A percentile compares a stretch with the other conserved stretches of the same genome.
phyloP scores from a whole-genome alignment of 1,140 invertebrate genomes.

The Lepidostoma basale region DNA sequence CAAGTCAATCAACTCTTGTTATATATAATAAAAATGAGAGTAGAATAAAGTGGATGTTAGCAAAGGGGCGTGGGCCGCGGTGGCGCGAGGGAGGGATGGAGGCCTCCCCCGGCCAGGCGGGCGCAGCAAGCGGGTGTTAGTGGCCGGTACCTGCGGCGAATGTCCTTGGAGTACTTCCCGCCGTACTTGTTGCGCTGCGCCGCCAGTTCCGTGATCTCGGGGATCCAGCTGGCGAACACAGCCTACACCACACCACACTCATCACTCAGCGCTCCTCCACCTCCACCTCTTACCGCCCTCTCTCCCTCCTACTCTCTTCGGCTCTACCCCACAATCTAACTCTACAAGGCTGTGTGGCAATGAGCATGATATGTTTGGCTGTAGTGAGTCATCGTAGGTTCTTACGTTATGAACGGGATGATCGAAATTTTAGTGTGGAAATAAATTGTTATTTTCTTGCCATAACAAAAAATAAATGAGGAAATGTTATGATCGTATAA shows the following conservation, averaged over 20 bases:
- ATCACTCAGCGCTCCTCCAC: not conserved
- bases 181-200: constrained; percentile 97
- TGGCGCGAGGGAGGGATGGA: constrained; percentile 28
- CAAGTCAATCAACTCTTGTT: constrained; percentile 58
- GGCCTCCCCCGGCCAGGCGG: constrained; percentile 57
- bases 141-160: constrained; percentile 90
- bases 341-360: constrained; percentile 47
- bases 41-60: constrained; percentile 44
- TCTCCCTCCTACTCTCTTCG: no score
- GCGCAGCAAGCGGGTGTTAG: constrained; percentile 50
- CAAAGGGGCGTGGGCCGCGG: constrained; percentile 28
- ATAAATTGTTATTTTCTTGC: constrained; percentile 21
- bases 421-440: constrained; percentile 36
- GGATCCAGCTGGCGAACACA: constrained; percentile 99
- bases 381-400: constrained; percentile 48
- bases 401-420: constrained; percentile 44
- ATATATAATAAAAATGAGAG: constrained; percentile 43
- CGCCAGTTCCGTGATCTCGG: constrained; percentile 98
- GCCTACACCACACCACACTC: constrained; percentile 66
- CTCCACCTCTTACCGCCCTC: no score
- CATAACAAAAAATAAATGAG: constrained; percentile 38
- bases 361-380: constrained; percentile 46
- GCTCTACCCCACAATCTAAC: no score
- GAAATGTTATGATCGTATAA: constrained; percentile 10
- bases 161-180: constrained; percentile 96